phyloP scores from a whole-genome alignment of 2,888 invertebrate species.

The Campoletis raptor region DNA sequence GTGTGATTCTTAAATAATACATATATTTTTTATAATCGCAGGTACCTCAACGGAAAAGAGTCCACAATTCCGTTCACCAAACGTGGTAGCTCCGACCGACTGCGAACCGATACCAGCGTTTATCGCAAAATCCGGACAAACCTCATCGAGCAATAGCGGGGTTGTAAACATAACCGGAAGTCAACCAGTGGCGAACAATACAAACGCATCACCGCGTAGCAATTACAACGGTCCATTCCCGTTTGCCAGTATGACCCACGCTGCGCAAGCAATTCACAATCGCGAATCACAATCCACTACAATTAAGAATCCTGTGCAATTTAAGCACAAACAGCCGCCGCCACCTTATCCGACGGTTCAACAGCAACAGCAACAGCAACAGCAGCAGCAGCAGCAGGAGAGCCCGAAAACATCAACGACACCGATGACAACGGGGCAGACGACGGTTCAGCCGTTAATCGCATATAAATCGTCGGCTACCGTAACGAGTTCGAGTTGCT shows the following conservation, averaged over 20 bases:
- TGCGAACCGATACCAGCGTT: constrained; percentile 87
- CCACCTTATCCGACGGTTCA: constrained; percentile 84
- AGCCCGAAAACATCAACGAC: constrained; percentile 81
- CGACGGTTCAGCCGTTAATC: constrained; percentile 78
- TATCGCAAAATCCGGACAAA: constrained; percentile 80
- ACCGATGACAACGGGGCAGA: constrained; percentile 79
- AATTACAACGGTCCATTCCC: constrained; percentile 90
- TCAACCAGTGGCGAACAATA: constrained; percentile 80
- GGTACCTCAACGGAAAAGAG: constrained; percentile 84
- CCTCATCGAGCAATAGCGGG: constrained; percentile 76
- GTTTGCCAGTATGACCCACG: constrained; percentile 96
- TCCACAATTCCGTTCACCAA: constrained; percentile 91
- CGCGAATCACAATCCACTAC: constrained; percentile 86
- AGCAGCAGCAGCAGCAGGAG: constrained; percentile 72
- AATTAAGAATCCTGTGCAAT: constrained; percentile 79
- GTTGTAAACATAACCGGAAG: constrained; percentile 74
- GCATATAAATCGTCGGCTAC: constrained; percentile 79
- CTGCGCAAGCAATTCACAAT: constrained; percentile 92
- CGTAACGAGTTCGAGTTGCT: constrained; percentile 55
- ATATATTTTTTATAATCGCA: constrained; percentile 59
- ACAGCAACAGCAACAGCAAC: neutral
- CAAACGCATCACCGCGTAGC: constrained; percentile 81
- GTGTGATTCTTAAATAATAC: neutral
- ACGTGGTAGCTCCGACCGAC: constrained; percentile 95
- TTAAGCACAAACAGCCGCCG: constrained; percentile 84